Conservation (phyloP, 1,140 invertebrate species). For the Cydia pomonella region DNA sequence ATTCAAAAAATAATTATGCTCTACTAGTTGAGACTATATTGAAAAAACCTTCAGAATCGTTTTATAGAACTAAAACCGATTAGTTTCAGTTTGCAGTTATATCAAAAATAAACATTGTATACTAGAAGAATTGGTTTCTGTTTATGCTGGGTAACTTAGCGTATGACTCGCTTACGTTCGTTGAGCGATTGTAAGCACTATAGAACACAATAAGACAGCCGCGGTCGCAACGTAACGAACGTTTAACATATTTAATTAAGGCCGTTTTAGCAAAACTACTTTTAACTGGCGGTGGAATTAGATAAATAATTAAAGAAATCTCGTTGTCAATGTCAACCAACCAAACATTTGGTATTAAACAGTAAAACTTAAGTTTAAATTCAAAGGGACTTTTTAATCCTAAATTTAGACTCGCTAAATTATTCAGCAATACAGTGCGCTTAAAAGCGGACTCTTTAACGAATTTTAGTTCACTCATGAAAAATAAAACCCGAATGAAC, state of each 20-base stretch:
- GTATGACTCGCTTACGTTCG: too few species aligned
- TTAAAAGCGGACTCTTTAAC: neutral
- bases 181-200: too few species aligned
- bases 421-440: slow-evolving; percentile 2
- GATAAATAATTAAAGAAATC: neutral
- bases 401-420: neutral
- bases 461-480: slow-evolving; percentile 9
- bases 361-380: neutral
- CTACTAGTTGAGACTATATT: too few species aligned
- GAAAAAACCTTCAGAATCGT: too few species aligned
- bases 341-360: neutral
- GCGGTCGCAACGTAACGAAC: slow-evolving; percentile 6
- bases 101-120: too few species aligned
- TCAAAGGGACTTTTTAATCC: neutral
- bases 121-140: too few species aligned
- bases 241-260: slow-evolving; percentile 21
- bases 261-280: neutral
- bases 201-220: slow-evolving; percentile 9
- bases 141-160: too few species aligned
- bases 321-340: too few species aligned
- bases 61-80: too few species aligned
- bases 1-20: too few species aligned
- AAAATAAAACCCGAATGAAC: slow-evolving; percentile 9
- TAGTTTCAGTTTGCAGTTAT: too few species aligned
- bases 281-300: neutral